Base-by-base conservation (phyloP, 2,888 invertebrate species). In the Leptura quadrifasciata region DNA sequence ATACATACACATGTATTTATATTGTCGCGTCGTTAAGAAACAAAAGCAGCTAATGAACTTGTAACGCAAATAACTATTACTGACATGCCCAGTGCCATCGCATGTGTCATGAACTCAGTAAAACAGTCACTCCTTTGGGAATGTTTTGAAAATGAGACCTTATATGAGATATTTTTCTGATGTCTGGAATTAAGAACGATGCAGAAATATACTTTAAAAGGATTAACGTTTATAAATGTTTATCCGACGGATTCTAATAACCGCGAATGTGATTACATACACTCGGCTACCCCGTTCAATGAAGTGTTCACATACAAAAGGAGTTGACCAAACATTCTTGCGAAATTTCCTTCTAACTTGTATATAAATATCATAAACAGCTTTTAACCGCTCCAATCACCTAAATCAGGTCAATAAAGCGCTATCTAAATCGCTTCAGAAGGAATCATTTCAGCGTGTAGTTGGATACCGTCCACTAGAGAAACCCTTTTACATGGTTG, bases 361-460 rank as follows among this genome's bases (percentile, higher is more conserved):
- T 47, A 47, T 47, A 47, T 47, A 47, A 47, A 47, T 24, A 52
- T 54, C 65, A 65, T 65, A 65, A 65, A 63, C 63, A 39, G 39
- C 63, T 47, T 63, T 63, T 20, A 39, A 9, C 52, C 52, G 17
- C 20, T 24, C 52, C 52, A 20, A 65, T 47, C 65, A 24, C 52
- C 52, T 65, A 65, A 65, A 65, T 65, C 65, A 24, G 65, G 0
- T n/a, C 65, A 54, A 65, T 65, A 47, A 65, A 65, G 27, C 21
- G 52, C 52, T 65, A 65, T 54, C 65, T 65, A 65, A 65, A 65
- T 65, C 52, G 65, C 47, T 65, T 65, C 65, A 65, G 65, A 52
- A 47, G 27, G 65, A 65, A 27, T 12, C 65, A n/a, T 47, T 64
- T 47, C 47, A 20, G 15, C 64, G 54, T 58, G 24, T 60, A 39